Percentiles rank a stretch among this genome's conserved stretches.
phyloP scores from a whole-genome alignment of 35 echinoderm and acorn worm species.

The Hemicentrotus pulcherrimus region DNA sequence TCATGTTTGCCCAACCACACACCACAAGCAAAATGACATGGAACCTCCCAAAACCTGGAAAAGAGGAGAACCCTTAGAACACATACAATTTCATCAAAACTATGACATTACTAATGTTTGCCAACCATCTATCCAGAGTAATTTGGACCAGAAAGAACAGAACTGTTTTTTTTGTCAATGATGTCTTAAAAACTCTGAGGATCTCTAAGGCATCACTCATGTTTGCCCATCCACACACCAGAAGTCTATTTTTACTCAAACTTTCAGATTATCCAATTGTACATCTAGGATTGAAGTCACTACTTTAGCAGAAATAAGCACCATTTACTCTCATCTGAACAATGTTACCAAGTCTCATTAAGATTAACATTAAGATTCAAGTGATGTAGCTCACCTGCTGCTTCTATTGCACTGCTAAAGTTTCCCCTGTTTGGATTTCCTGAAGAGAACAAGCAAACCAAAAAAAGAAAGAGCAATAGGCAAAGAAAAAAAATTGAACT shows the following conservation, averaged over 20 bases:
- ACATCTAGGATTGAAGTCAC: too few species aligned
- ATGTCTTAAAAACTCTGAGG: background rate
- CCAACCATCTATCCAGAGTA: too few species aligned
- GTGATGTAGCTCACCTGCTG: background rate
- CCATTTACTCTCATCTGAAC: too few species aligned
- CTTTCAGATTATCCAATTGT: too few species aligned
- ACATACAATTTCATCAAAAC: background rate
- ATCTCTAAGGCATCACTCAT: background rate
- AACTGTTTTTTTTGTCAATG: background rate
- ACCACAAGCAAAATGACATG: conserved; percentile 65
- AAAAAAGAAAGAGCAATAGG: too few species aligned
- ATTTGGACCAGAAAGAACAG: too few species aligned
- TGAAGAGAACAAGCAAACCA: background rate
- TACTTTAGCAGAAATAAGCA: too few species aligned
- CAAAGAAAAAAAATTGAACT: too few species aligned
- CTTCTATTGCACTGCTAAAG: conserved; percentile 9
- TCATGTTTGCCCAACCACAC: conserved; percentile 97
- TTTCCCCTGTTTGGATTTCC: background rate
- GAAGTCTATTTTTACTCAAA: too few species aligned
- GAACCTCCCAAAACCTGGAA: conserved; percentile 86
- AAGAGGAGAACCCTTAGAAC: background rate
- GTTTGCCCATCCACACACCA: background rate
- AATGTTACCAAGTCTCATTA: too few species aligned
- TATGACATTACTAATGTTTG: too few species aligned
- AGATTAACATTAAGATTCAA: background rate